Evolutionary conservation across 2,888 invertebrate genomes (phyloP).

Genomic region (Pseudococcus viburni): DNA sequence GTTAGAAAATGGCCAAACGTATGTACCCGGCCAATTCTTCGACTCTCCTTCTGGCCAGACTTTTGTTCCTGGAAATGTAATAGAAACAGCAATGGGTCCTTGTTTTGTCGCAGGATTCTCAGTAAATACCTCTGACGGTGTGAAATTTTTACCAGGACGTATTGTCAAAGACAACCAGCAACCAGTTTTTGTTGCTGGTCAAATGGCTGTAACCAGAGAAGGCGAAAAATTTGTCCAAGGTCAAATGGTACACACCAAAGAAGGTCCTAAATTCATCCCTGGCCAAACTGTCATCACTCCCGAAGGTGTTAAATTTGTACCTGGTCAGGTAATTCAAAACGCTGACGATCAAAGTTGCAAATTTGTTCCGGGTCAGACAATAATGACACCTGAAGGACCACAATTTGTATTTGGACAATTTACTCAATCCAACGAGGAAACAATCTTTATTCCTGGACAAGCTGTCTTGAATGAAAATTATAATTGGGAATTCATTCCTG

Average conservation of each 20-base stretch:
- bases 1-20: conserved; percentile 78
- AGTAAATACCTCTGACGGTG: conserved; percentile 79
- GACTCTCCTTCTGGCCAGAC: conserved; percentile 80
- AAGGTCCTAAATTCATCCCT: conserved; percentile 80
- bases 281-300: conserved; percentile 78
- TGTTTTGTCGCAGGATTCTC: conserved; percentile 83
- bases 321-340: conserved; percentile 77
- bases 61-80: conserved; percentile 84
- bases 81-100: conserved; percentile 79
- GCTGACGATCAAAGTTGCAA: conserved; percentile 72
- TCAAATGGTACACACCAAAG: conserved; percentile 75
- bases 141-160: conserved; percentile 81
- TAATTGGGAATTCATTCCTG: conserved; percentile 79
- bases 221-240: conserved; percentile 79
- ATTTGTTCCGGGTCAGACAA: conserved; percentile 79
- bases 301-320: conserved; percentile 76
- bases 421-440: conserved; percentile 69
- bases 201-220: conserved; percentile 71
- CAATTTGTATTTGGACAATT: conserved; percentile 79
- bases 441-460: conserved; percentile 85
- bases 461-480: conserved; percentile 79
- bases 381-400: conserved; percentile 77
- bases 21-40: conserved; percentile 81
- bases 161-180: conserved; percentile 76
- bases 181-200: conserved; percentile 78